Base-by-base conservation (phyloP, 53 echinoderm and acorn worm genomes). In the Luidia sarsii region DNA sequence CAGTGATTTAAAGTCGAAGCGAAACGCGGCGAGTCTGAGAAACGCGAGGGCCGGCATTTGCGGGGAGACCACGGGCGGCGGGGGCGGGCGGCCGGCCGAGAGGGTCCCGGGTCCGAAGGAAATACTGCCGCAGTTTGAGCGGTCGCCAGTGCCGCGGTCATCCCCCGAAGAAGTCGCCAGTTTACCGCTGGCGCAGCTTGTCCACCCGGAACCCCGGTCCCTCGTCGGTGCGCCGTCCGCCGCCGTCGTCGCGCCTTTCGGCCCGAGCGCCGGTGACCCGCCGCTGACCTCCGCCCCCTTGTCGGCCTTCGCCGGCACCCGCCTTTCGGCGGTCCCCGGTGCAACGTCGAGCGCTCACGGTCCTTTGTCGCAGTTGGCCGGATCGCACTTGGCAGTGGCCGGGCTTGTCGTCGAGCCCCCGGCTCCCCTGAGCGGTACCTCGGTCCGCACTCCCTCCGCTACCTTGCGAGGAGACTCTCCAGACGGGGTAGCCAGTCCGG, bases 361-460 rank as follows among this genome's bases (percentile, higher is more conserved):
- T 77, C 77, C 61, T 60, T 29, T 77, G 46, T 60, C 77, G 16
- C 41, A 77, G 60, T 33, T 77, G 15, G 61, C 61, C 14, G 61
- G 48, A 23, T 77, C 61, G 18, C 61, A 61, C 39, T 60, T 45
- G 48, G 61, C 38, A 31, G 61, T 33, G 37, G 48, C 60, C n/a
- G 61, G 45, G 46, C 43, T 0, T n/a, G 10, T 19, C 18, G 7
- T 13, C n/a, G n/a, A n/a, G n/a, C n/a, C n/a, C n/a, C n/a, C n/a
- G n/a, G n/a, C n/a, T n/a, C n/a, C n/a, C n/a, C n/a, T n/a, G n/a
- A n/a, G n/a, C n/a, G n/a, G n/a, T n/a, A n/a, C n/a, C n/a, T n/a
- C 48, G 3, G 32, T 22, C 30, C 45, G 19, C 20, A 60, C 77
- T 3, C 43, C 10, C 33, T 60, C 46, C 57, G 37, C 57, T 3